Evolutionary conservation across 2,113 vertebrate species (phyloP).

Genomic region (Ceyx margarethae): DNA sequence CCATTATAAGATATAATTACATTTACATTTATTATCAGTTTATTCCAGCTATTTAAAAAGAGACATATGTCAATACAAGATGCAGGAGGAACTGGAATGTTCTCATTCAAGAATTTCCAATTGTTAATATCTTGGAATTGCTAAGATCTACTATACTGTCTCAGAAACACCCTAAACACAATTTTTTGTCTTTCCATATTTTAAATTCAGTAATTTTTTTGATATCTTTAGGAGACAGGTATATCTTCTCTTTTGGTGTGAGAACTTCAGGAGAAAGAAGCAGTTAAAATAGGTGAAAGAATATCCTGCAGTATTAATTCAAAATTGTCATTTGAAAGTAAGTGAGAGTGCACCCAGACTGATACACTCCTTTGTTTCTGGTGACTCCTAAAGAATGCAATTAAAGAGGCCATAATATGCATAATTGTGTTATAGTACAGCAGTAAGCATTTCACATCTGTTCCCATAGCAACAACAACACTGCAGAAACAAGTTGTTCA

Average conservation of each 20-base stretch:
- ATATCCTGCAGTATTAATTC: neutral
- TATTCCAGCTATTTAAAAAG: neutral
- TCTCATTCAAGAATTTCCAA: neutral
- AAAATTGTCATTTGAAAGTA: neutral
- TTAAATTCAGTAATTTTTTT: neutral
- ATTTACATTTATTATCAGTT: neutral
- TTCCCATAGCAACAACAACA: slow-evolving; percentile 60
- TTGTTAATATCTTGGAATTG: neutral
- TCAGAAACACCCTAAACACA: neutral
- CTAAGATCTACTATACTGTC: neutral
- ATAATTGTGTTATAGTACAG: slow-evolving; percentile 19
- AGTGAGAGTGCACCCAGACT: neutral
- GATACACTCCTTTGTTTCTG: neutral
- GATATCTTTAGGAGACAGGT: neutral
- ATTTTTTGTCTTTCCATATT: neutral
- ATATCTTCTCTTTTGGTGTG: neutral
- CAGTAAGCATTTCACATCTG: slow-evolving; percentile 13
- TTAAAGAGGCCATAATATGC: neutral
- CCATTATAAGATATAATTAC: neutral
- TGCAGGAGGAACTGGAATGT: neutral
- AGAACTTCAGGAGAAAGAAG: neutral
- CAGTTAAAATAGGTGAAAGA: neutral
- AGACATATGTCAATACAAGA: neutral
- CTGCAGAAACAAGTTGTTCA: slow-evolving; percentile 52
- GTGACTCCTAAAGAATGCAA: slow-evolving; percentile 17